Conservation (phyloP, 2,797 vertebrate genomes). For the Parotocinclus haroldoi region DNA sequence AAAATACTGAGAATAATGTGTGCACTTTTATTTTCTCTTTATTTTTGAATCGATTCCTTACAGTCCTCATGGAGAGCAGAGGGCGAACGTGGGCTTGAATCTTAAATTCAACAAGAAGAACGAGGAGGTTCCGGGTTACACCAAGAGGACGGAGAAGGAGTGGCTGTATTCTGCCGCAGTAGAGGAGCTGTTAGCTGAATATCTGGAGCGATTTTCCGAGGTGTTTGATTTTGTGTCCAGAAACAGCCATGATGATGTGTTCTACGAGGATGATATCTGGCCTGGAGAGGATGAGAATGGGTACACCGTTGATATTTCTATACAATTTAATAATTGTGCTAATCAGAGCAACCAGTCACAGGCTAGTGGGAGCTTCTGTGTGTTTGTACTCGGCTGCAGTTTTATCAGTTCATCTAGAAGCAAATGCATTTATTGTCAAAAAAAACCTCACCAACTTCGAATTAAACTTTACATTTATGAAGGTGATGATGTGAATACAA, state of each 20-base stretch:
- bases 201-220: constrained; percentile 91
- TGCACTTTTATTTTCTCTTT: no score
- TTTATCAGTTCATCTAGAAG: no score
- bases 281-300: constrained; percentile 87
- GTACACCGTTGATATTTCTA: constrained; percentile 57
- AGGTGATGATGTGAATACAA: no score
- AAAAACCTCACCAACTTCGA: no score
- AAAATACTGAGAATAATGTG: no score
- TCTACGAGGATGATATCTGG: constrained; percentile 98
- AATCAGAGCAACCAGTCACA: no score
- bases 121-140: constrained; percentile 97
- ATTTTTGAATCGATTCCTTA: no score
- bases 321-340: no score
- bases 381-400: no score
- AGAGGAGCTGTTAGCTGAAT: constrained; percentile 88
- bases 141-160: constrained; percentile 91
- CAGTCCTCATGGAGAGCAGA: constrained; percentile 95
- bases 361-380: no score
- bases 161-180: constrained; percentile 95
- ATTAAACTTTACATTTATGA: no score
- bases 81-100: constrained; percentile 90
- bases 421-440: no score
- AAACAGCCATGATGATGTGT: constrained; percentile 91
- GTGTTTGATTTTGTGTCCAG: constrained; percentile 84
- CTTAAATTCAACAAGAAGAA: constrained; percentile 99